These are phyloP conservation scores for Thumatha senex DNA, from an alignment of 2,888 invertebrate genomes.

Conservation along the genomic window DNA sequence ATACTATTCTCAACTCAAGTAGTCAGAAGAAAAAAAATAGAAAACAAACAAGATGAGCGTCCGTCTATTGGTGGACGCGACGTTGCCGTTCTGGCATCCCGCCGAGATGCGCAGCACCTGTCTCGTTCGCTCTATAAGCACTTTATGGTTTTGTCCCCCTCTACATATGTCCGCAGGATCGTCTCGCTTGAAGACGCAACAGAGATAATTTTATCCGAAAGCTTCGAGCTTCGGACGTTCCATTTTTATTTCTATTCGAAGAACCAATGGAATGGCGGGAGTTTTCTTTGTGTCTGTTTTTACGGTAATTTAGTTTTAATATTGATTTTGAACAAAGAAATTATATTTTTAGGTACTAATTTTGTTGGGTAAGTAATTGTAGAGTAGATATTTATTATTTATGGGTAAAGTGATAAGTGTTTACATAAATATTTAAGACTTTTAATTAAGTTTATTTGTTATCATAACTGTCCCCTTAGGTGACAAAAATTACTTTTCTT, in stretches of 20 bases:
- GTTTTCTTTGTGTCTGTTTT: slow-evolving; percentile 32
- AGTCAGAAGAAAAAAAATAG: slow-evolving; percentile 49
- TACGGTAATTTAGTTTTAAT: slow-evolving; percentile 13
- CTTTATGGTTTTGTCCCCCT: slow-evolving; percentile 47
- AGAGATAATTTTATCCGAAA: slow-evolving; percentile 79
- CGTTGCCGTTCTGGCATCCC: slow-evolving; percentile 75
- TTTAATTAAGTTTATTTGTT: too few relatives aligned
- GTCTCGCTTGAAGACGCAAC: slow-evolving; percentile 80
- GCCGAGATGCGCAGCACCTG: slow-evolving; percentile 62
- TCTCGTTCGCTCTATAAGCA: slow-evolving; percentile 42
- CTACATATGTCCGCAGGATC: slow-evolving; percentile 72
- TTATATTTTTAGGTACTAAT: not conserved
- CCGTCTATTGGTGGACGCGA: slow-evolving; percentile 77
- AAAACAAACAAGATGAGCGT: slow-evolving; percentile 65
- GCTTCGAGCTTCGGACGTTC: slow-evolving; percentile 71
- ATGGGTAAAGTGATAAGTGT: not conserved
- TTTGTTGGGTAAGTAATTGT: too few relatives aligned
- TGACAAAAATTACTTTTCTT: too few relatives aligned
- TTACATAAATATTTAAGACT: not conserved
- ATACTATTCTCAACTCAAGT: slow-evolving; percentile 37
- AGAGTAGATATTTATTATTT: not conserved
- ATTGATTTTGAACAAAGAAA: not conserved
- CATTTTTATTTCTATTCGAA: slow-evolving; percentile 63
- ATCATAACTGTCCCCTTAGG: too few relatives aligned
- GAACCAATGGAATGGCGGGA: slow-evolving; percentile 61